A percentile compares a stretch with the other conserved stretches of the same genome.
Evolutionary conservation across 2,888 invertebrate genomes (phyloP).

Genomic region (Hoplodrina blanda): DNA sequence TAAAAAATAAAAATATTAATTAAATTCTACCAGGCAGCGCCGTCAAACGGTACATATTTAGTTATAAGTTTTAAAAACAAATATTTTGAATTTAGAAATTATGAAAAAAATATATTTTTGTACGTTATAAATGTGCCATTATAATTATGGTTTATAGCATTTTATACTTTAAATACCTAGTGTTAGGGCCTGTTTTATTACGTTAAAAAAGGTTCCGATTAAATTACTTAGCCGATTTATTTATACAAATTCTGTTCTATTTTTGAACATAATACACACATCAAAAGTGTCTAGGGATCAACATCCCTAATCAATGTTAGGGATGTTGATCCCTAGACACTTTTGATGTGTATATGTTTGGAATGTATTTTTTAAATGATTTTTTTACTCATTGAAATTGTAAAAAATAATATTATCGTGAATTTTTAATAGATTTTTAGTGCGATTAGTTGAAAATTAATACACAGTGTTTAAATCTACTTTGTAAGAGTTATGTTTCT

Average conservation of each 20-base stretch:
- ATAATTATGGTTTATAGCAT: conserved; percentile 27
- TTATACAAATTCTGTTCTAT: too few species aligned
- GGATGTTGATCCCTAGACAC: too few species aligned
- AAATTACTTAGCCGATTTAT: too few species aligned
- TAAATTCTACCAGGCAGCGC: conserved; percentile 42
- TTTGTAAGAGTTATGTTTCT: conserved; percentile 41
- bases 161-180: background rate
- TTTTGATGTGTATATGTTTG: too few species aligned
- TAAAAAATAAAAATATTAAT: background rate
- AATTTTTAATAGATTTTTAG: background rate
- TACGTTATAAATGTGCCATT: conserved; percentile 26
- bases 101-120: background rate
- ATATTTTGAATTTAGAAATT: background rate
- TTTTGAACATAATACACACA: too few species aligned
- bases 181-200: too few species aligned
- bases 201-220: too few species aligned
- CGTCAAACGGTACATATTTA: conserved; percentile 27
- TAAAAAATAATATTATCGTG: background rate
- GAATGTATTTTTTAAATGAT: too few species aligned
- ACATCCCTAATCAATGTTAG: too few species aligned
- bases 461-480: conserved; percentile 5
- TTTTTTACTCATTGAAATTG: conserved; percentile 7
- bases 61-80: background rate
- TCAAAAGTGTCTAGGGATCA: too few species aligned
- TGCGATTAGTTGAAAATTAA: too few species aligned